phyloP scores from a whole-genome alignment of 2,888 invertebrate genomes.

The Villa cingulata region DNA sequence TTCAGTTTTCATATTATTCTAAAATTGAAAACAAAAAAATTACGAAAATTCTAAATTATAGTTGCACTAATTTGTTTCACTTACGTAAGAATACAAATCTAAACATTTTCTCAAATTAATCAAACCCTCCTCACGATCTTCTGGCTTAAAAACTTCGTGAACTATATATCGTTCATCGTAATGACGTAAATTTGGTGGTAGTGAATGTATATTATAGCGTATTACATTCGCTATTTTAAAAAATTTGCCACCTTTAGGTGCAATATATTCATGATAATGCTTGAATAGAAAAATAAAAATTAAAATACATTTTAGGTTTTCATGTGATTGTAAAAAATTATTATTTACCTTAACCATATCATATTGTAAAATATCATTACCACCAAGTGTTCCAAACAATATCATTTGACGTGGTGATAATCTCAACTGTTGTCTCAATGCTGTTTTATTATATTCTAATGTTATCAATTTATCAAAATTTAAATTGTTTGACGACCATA shows the following conservation, averaged over 20 bases:
- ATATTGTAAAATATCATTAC: conserved; percentile 10
- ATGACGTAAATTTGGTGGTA: neutral
- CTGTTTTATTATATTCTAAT: conserved; percentile 6
- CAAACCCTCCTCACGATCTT: neutral
- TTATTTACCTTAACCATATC: conserved; percentile 2
- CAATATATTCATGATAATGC: neutral
- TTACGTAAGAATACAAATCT: neutral
- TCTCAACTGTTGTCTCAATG: conserved; percentile 1
- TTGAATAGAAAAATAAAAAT: neutral
- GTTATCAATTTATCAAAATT: conserved; percentile 5
- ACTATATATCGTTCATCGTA: neutral
- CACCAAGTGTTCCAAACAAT: conserved; percentile 10
- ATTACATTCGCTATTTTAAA: neutral
- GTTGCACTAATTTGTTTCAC: too few species aligned
- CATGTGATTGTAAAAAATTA: too few species aligned
- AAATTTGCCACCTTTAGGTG: neutral
- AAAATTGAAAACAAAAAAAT: neutral
- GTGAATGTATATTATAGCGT: neutral
- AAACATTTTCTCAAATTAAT: neutral
- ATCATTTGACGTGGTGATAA: conserved; percentile 7
- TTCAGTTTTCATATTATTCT: neutral
- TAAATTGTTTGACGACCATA: conserved; percentile 6
- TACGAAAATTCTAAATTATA: neutral
- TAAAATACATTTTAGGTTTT: too few species aligned
- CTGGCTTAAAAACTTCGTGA: neutral